Conservation (phyloP, 2,888 invertebrate genomes). For the Diaprepes abbreviatus region DNA sequence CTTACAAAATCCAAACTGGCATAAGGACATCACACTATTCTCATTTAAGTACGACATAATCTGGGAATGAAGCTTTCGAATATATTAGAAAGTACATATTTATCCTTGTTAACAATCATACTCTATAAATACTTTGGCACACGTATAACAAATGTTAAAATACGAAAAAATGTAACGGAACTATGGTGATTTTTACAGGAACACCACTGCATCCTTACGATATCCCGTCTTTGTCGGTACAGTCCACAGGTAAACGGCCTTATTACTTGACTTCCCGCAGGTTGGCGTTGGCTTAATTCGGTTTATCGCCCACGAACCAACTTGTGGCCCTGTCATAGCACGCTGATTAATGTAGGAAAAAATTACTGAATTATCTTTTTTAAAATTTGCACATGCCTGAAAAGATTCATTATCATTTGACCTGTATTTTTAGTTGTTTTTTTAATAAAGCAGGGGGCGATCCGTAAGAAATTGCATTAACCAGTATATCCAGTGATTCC, state of each 20-base stretch:
- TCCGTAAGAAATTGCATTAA: too few relatives aligned
- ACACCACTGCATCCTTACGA: conserved; percentile 13
- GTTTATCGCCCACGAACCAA: conserved; percentile 44
- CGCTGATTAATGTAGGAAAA: conserved; percentile 39
- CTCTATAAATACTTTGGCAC: too few relatives aligned
- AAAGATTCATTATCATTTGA: conserved; percentile 5
- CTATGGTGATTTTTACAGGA: neutral
- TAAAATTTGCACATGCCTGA: conserved; percentile 22
- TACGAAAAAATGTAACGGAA: neutral
- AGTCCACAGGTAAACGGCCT: conserved; percentile 39
- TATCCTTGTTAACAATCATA: too few relatives aligned
- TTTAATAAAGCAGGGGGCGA: too few relatives aligned
- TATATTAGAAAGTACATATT: too few relatives aligned
- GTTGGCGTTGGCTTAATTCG: conserved; percentile 41
- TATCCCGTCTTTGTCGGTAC: conserved; percentile 34
- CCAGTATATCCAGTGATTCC: too few relatives aligned
- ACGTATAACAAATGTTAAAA: too few relatives aligned
- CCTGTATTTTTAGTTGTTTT: neutral
- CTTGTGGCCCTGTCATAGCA: conserved; percentile 31
- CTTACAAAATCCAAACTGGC: too few relatives aligned
- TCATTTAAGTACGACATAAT: too few relatives aligned
- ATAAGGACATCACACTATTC: too few relatives aligned
- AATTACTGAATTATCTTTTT: conserved; percentile 35
- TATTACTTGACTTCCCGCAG: conserved; percentile 46
- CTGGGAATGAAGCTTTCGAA: too few relatives aligned